These are phyloP conservation scores for Pyrocephalus nanus DNA, from an alignment of 2,797 vertebrate species.

Conservation along the genomic window DNA sequence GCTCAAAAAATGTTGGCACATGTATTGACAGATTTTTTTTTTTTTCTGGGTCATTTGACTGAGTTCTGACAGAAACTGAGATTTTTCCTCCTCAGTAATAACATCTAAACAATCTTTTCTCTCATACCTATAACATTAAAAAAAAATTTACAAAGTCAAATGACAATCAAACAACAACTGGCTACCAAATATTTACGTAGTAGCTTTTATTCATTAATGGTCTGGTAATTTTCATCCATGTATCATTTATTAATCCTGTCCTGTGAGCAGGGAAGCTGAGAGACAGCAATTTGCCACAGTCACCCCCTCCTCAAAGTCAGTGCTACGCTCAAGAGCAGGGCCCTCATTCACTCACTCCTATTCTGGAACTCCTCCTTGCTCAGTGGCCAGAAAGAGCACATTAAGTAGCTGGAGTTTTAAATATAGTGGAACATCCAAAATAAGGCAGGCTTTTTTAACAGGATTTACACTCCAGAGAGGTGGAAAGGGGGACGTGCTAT, in stretches of 20 bases:
- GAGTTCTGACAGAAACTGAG: neutral
- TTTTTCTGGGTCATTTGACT: neutral
- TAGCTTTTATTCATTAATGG: neutral
- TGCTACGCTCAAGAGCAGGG: neutral
- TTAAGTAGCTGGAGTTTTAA: neutral
- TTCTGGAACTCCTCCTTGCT: neutral
- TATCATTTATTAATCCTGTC: neutral
- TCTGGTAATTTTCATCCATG: neutral
- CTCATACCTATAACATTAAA: neutral
- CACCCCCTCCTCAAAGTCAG: neutral
- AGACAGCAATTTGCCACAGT: neutral
- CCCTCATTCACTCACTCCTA: neutral
- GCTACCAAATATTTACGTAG: neutral
- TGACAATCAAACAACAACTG: neutral
- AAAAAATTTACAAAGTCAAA: neutral
- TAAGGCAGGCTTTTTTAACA: neutral
- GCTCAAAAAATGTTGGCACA: neutral
- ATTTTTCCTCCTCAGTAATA: neutral
- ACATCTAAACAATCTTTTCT: neutral
- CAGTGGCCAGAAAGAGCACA: neutral
- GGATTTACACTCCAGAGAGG: neutral
- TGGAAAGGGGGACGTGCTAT: neutral
- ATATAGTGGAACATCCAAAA: neutral
- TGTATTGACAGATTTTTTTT: rapidly evolving
- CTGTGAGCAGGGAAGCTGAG: neutral